phyloP scores from a whole-genome alignment of 2,888 invertebrate genomes.

The Teleogryllus oceanicus region DNA sequence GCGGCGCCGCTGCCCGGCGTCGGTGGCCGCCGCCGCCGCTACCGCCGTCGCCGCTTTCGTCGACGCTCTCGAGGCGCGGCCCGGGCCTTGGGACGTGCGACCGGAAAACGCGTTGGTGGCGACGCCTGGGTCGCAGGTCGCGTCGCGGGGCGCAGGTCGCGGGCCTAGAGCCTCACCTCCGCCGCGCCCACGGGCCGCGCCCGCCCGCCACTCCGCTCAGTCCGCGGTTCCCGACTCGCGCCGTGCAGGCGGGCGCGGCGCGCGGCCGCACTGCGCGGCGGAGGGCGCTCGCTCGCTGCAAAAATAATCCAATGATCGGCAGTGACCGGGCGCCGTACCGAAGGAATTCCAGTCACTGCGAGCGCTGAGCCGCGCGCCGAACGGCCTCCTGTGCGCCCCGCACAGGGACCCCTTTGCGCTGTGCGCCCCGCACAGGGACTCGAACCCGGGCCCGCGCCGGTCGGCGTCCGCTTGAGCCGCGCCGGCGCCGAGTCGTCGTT shows the following conservation, averaged over 20 bases:
- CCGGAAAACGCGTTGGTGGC: not conserved
- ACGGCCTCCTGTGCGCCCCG: not conserved
- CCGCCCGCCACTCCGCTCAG: too few relatives aligned
- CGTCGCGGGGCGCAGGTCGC: not conserved
- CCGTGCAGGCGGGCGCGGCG: not conserved
- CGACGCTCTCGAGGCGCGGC: not conserved
- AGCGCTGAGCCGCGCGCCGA: conserved; percentile 5
- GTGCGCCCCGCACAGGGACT: not conserved
- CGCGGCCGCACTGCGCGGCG: not conserved
- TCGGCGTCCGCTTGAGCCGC: too few relatives aligned
- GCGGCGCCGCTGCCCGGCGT: not conserved
- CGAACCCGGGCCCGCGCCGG: not conserved
- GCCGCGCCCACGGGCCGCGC: too few relatives aligned
- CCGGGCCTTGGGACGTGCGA: not conserved
- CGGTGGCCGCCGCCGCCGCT: not conserved
- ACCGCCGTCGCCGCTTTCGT: not conserved
- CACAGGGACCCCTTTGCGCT: not conserved
- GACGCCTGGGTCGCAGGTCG: not conserved
- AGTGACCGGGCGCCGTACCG: conserved; percentile 18
- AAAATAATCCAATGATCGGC: conserved; percentile 11
- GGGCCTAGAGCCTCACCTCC: too few relatives aligned
- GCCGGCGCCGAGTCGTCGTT: too few relatives aligned
- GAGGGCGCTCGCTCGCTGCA: not conserved
- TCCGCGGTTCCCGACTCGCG: not conserved
- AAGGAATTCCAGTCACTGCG: conserved; percentile 18